Base-by-base conservation (phyloP, 2,797 vertebrate genomes). In the Enteromius paludinosus region DNA sequence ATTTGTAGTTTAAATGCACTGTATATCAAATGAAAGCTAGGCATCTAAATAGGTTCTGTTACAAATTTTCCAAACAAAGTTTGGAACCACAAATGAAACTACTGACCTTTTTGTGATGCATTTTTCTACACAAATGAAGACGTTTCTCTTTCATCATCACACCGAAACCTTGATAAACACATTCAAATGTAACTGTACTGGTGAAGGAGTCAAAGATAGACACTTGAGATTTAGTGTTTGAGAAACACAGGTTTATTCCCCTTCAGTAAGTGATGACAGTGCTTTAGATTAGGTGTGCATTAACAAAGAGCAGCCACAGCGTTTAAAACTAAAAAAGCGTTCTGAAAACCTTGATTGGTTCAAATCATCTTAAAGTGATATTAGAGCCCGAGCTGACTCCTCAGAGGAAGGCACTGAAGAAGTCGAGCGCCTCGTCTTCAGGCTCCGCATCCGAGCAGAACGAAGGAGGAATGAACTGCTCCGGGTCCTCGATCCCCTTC, bases 391-490 rank as follows among this genome's bases (percentile, higher is more conserved):
- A 23, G 23, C 30, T 18, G 38, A 3, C 2, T 56, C 12, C 9
- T 85, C 65, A 84, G 0, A 68, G 2, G 43, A 94, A 89, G 38
- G 86, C 20, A 30, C 83, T 90, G 76, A 87, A 30, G 81, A 93
- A 92, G 78, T 91, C 66, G 9, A 82, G 33, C 0, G 4, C 78
- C 0, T 82, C 64, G 0, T 35, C 56, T 1, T 49, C 72, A 0
- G 25, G 6, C 20, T 90, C 68, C 5, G 64, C 1, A 4, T 74
- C 56, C 0, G 25, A 52, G 0, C 94, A 95, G 86, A 90, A 94
- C 4, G 52, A 3, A 0, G 94, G 94, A 25, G 92, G 92, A 68
- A 86, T 83, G 61, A 95, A 92, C 74, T 5, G 2, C 5, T 0
- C 0, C 0, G 93, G 94, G 71, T 95, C 86, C 0, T 70, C 0